Evolutionary conservation across 2,113 vertebrate genomes (phyloP), one percentile per base, ranked within the genome.

Genomic region (Thamnaconus septentrionalis): DNA sequence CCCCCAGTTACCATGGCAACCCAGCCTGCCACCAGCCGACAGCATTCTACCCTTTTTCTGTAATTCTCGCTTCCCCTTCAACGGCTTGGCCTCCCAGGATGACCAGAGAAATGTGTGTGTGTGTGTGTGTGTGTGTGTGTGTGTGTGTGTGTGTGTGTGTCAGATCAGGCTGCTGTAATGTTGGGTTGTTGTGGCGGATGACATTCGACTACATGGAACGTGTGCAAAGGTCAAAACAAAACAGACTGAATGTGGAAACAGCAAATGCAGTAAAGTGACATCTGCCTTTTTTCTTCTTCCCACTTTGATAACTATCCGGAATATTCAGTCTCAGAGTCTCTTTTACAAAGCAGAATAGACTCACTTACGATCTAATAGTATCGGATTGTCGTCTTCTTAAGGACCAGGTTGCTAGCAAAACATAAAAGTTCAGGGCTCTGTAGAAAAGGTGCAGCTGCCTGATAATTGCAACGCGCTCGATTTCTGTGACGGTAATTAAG

Each of bases 1-100:
- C 49, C 51, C 64, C 51, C 64, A 65, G 87, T 91, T 86, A 71
- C 86, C 82, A 89, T 86, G 83, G 87, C 72, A 91, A 91, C 90
- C 66, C 64, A 53, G 74, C 57, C 78, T 78, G 69, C 78, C 83
- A 79, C 79, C 81, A 87, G 81, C 76, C 76, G 66, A 71, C 67
- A 73, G 68, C 75, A 54, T 63, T 73, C 71, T 62, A 74, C 71
- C 69, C 75, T 70, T 60, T 71, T 61, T 67, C 48, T 74, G 53
- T 1, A 59, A 73, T 80, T 78, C 72, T 72, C 72, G 68, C 58
- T 81, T 77, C 73, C 71, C 61, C 61, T 62, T 75, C 53, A 73
- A 65, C n/a, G 9, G 78, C 60, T 66, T 43, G 63, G 57, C 72
- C 69, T 73, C 70, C 73, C 71, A 53, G 64, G 58, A 85, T 69